phyloP scores from a whole-genome alignment of 2,888 invertebrate genomes.

The Mystacides longicornis region DNA sequence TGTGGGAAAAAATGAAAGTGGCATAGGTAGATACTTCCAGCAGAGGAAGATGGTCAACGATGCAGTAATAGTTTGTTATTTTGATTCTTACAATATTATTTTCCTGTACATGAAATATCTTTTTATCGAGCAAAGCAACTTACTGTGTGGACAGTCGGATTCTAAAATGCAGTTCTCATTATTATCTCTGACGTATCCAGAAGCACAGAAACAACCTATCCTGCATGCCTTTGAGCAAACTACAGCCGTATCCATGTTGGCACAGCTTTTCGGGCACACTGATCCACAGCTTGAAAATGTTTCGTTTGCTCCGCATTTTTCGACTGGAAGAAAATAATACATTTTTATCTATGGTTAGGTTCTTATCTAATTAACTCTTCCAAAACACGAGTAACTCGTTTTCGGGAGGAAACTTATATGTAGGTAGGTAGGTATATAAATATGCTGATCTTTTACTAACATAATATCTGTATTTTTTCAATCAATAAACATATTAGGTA shows the following conservation, averaged over 20 bases:
- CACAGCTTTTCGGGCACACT: constrained; percentile 15
- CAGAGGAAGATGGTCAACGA: not conserved
- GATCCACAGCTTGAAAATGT: constrained; percentile 14
- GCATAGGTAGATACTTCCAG: not conserved
- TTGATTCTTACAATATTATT: not conserved
- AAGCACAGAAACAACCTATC: constrained; percentile 17
- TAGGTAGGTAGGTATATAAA: too few relatives aligned
- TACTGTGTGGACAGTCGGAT: not conserved
- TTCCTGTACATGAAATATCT: too few relatives aligned
- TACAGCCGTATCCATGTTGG: constrained; percentile 5
- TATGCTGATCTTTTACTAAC: too few relatives aligned
- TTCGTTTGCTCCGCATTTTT: constrained; percentile 10
- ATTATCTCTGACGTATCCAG: constrained; percentile 16
- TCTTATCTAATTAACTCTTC: too few relatives aligned
- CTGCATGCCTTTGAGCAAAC: constrained; percentile 6
- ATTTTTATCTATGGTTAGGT: not conserved
- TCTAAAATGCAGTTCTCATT: constrained; percentile 5
- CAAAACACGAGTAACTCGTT: too few relatives aligned
- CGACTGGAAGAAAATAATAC: not conserved
- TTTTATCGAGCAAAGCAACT: too few relatives aligned
- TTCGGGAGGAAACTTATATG: too few relatives aligned
- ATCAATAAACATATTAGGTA: too few relatives aligned
- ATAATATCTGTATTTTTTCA: too few relatives aligned
- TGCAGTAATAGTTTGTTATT: not conserved
- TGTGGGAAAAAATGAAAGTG: too few relatives aligned